Evolutionary conservation across 2,797 vertebrate genomes (phyloP).

Genomic region (Phrynocephalus forsythii): DNA sequence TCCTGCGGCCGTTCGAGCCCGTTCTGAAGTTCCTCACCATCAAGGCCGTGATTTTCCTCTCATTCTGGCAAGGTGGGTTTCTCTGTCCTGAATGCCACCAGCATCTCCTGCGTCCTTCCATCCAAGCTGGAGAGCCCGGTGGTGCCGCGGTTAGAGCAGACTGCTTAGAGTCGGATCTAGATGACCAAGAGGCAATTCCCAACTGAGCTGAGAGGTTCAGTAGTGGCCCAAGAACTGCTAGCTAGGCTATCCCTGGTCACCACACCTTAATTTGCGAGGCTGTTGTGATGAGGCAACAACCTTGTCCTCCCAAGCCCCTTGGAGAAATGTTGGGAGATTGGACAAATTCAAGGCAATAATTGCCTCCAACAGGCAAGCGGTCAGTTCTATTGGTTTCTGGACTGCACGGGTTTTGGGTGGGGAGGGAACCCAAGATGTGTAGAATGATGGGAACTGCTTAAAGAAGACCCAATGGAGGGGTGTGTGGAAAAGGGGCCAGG

Average conservation of each 20-base stretch:
- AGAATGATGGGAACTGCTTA: too few species aligned
- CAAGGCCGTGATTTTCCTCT: constrained; percentile 96
- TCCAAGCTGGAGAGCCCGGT: background rate
- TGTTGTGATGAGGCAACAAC: background rate
- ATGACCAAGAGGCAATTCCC: too few species aligned
- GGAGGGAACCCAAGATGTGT: background rate
- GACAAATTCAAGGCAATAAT: background rate
- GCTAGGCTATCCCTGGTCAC: too few species aligned
- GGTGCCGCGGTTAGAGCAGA: background rate
- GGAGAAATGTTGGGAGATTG: background rate
- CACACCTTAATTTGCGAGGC: too few species aligned
- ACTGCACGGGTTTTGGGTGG: too few species aligned
- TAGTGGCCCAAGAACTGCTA: too few species aligned
- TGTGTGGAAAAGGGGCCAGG: too few species aligned
- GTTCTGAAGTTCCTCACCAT: constrained; percentile 97
- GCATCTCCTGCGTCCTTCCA: background rate
- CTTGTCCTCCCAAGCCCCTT: background rate
- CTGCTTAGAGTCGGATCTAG: too few species aligned
- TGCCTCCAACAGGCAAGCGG: background rate
- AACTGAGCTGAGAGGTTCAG: too few species aligned
- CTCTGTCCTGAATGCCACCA: background rate
- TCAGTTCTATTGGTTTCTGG: background rate
- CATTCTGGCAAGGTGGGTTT: constrained; percentile 94
- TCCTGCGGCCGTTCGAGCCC: constrained; percentile 89
- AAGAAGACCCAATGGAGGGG: too few species aligned